Conservation (phyloP, 1,140 invertebrate species). For the Goniozus legneri region DNA sequence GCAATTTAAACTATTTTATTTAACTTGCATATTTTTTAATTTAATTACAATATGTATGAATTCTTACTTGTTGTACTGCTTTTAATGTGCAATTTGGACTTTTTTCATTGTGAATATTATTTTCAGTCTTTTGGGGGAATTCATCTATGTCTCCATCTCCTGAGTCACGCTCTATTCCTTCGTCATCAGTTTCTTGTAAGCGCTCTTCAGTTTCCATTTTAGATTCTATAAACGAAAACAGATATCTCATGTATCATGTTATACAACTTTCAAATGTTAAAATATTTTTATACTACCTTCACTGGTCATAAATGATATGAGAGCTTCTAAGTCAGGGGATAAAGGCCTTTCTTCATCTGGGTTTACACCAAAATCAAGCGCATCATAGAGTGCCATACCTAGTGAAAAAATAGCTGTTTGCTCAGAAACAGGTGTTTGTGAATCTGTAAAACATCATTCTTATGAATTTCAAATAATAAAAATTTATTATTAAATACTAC, state of each 20-base stretch:
- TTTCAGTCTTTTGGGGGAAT: slow-evolving; percentile 20
- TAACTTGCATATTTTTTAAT: too few relatives aligned
- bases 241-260: too few relatives aligned
- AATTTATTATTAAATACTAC: slow-evolving; percentile 1
- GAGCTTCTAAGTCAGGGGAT: slow-evolving; percentile 76
- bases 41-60: background rate
- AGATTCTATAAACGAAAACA: slow-evolving; percentile 15
- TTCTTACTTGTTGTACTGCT: background rate
- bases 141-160: slow-evolving; percentile 66
- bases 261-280: too few relatives aligned
- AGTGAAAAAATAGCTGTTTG: slow-evolving; percentile 56
- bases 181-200: slow-evolving; percentile 76
- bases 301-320: slow-evolving; percentile 79
- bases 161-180: slow-evolving; percentile 85
- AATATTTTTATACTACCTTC: slow-evolving; percentile 56
- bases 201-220: slow-evolving; percentile 34
- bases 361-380: slow-evolving; percentile 81
- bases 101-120: too few relatives aligned
- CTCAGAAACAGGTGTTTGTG: slow-evolving; percentile 28
- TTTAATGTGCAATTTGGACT: background rate
- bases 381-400: slow-evolving; percentile 79
- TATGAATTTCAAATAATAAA: slow-evolving; percentile 7
- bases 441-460: slow-evolving; percentile 26
- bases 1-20: too few relatives aligned
- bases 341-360: slow-evolving; percentile 82